Conservation (phyloP, 2,113 vertebrate species). For the Myrmophylax atrothorax region DNA sequence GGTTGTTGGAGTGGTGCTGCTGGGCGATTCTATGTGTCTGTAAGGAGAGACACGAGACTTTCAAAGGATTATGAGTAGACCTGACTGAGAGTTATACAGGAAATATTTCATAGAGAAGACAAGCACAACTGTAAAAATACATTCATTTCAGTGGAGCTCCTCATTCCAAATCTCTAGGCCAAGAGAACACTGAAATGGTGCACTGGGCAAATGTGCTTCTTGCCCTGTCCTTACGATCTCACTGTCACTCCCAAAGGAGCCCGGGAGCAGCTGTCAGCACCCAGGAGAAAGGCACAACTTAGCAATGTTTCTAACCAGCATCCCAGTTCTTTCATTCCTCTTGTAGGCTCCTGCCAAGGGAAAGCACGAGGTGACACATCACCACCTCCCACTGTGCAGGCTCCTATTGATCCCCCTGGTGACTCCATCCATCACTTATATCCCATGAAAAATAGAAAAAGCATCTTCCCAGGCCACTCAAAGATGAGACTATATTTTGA, state of each 20-base stretch:
- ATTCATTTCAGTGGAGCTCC: not conserved
- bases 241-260: not conserved
- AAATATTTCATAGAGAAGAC: not conserved
- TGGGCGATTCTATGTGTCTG: rapidly evolving
- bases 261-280: rapidly evolving
- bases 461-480: not conserved
- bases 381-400: not conserved
- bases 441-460: not conserved
- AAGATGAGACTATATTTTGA: not conserved
- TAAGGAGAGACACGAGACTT: not conserved
- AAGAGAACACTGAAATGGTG: not conserved
- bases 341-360: not conserved
- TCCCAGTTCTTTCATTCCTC: not conserved
- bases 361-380: not conserved
- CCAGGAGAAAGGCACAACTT: not conserved
- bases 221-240: not conserved
- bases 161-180: not conserved
- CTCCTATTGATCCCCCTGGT: not conserved
- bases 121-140: not conserved
- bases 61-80: not conserved
- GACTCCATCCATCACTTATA: not conserved
- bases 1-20: not conserved
- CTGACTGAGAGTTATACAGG: not conserved
- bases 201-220: not conserved
- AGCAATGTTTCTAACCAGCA: not conserved